Conservation (phyloP, 2,113 vertebrate genomes). For the Empidonax alnorum region DNA sequence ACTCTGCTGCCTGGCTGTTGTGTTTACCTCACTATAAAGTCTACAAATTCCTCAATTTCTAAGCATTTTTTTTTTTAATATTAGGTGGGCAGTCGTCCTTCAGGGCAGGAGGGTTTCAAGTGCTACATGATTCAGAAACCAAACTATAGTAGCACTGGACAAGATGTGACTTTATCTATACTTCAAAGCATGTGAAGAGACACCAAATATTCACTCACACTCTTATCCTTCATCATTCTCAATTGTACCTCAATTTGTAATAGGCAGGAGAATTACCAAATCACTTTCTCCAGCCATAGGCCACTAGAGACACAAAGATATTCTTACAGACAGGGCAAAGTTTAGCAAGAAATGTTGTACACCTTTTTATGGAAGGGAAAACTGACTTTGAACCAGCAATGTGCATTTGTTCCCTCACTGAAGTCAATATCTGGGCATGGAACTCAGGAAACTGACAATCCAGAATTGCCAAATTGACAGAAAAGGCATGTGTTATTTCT, state of each 20-base stretch:
- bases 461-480: neutral
- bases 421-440: neutral
- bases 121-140: neutral
- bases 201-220: neutral
- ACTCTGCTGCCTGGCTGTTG: neutral
- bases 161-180: neutral
- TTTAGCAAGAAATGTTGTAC: neutral
- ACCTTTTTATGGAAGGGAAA: neutral
- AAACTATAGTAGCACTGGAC: neutral
- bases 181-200: neutral
- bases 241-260: neutral
- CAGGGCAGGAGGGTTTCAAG: neutral
- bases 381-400: neutral
- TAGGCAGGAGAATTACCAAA: neutral
- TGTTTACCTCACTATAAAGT: neutral
- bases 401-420: neutral
- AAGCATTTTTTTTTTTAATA: neutral
- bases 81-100: neutral
- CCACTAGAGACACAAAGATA: neutral
- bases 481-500: neutral
- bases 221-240: neutral
- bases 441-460: neutral
- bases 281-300: neutral
- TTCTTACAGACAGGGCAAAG: neutral
- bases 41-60: neutral